Evolutionary conservation across 2,888 invertebrate genomes (phyloP).

Genomic region (Chrysina gloriosa): DNA sequence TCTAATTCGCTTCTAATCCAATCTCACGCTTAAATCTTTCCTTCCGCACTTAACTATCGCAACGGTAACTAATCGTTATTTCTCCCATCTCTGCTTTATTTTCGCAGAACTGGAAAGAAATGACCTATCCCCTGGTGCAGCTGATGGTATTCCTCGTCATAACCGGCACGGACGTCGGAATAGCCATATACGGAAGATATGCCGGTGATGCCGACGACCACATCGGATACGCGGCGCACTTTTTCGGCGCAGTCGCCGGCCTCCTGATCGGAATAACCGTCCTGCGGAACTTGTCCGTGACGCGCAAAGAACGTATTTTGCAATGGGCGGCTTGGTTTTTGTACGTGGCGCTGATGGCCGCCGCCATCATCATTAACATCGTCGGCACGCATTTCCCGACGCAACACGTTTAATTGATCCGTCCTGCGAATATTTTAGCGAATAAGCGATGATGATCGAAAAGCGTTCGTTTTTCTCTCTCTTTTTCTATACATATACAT

Average conservation of each 20-base stretch:
- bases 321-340: constrained; percentile 85
- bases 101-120: constrained; percentile 92
- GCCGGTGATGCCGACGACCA: constrained; percentile 76
- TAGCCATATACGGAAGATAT: constrained; percentile 91
- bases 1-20: too few relatives aligned
- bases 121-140: constrained; percentile 92
- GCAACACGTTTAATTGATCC: constrained; percentile 12
- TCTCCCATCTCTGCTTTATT: too few relatives aligned
- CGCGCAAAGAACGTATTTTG: constrained; percentile 82
- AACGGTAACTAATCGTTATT: too few relatives aligned
- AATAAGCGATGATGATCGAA: neutral
- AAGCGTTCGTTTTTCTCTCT: neutral
- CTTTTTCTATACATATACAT: neutral
- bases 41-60: too few relatives aligned
- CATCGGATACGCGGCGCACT: constrained; percentile 94
- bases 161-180: constrained; percentile 86
- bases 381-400: constrained; percentile 69
- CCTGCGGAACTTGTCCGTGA: constrained; percentile 78
- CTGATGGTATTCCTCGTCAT: constrained; percentile 84
- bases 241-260: constrained; percentile 92
- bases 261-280: constrained; percentile 68
- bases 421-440: neutral
- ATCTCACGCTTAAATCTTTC: too few relatives aligned
- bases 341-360: constrained; percentile 77
- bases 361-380: constrained; percentile 79